Percentiles rank a stretch among this genome's conserved stretches.
phyloP scores from a whole-genome alignment of 1,140 invertebrate genomes.

The Euura lappo region DNA sequence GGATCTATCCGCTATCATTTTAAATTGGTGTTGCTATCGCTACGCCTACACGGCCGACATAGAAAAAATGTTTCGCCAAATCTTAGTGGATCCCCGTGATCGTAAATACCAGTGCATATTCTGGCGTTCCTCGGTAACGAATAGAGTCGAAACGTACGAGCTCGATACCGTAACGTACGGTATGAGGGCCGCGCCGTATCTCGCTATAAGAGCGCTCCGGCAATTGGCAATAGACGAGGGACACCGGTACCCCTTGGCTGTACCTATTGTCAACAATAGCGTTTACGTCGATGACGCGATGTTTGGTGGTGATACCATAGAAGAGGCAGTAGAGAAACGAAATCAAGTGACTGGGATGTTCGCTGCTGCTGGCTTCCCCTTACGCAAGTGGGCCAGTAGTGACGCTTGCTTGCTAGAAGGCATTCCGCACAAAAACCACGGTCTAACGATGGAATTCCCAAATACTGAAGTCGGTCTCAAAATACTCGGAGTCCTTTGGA shows the following conservation, averaged over 20 bases:
- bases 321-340: no score
- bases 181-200: conserved; percentile 37
- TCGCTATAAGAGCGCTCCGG: conserved; percentile 39
- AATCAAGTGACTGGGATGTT: no score
- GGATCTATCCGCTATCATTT: conserved; percentile 11
- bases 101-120: conserved; percentile 41
- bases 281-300: conserved; percentile 42
- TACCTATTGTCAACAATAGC: conserved; percentile 20
- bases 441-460: no score
- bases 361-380: no score
- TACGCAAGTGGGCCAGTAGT: no score
- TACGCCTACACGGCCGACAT: conserved; percentile 33
- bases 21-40: conserved; percentile 11
- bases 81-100: conserved; percentile 32
- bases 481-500: no score
- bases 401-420: no score
- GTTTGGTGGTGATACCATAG: conserved; percentile 27
- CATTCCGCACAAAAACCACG: no score
- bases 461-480: no score
- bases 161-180: conserved; percentile 53
- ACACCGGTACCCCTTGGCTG: conserved; percentile 31
- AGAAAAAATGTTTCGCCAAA: conserved; percentile 45
- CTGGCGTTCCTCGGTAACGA: conserved; percentile 27
- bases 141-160: conserved; percentile 32
- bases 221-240: conserved; percentile 38